Evolutionary conservation across 2,113 vertebrate genomes (phyloP).

Genomic region (Tamias sibiricus): DNA sequence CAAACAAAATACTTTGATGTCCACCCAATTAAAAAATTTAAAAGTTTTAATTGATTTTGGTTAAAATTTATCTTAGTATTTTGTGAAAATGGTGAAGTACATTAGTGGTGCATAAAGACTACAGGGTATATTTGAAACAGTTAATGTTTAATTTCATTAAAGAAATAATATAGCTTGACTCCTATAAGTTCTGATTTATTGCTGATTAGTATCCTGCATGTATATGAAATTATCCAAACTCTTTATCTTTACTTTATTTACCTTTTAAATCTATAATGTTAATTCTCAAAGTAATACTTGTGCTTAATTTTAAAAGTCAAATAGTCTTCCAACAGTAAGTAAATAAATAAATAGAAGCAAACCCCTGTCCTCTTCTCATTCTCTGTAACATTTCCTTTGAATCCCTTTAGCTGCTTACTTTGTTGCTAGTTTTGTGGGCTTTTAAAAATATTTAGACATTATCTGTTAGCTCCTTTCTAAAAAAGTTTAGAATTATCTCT

Average conservation of each 20-base stretch:
- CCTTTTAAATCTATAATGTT: background rate
- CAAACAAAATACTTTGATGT: background rate
- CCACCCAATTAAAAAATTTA: background rate
- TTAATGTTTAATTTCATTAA: conserved; percentile 52
- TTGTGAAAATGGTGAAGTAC: background rate
- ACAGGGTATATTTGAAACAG: background rate
- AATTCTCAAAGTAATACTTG: conserved; percentile 7
- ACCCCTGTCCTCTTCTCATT: background rate
- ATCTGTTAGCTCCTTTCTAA: background rate
- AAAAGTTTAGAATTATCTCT: background rate
- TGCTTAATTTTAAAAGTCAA: conserved; percentile 28
- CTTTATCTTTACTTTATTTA: background rate
- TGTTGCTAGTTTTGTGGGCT: background rate
- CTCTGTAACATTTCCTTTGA: conserved; percentile 21
- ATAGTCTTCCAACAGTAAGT: background rate
- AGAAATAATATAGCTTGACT: background rate
- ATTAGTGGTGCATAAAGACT: conserved; percentile 27
- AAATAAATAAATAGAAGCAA: background rate
- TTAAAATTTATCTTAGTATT: background rate
- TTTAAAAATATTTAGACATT: background rate
- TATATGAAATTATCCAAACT: background rate
- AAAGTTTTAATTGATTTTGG: background rate
- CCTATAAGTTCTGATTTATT: conserved; percentile 29
- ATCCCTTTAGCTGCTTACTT: background rate
- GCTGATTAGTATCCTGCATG: background rate